These are phyloP conservation scores for Sander vitreus DNA, from an alignment of 2,113 vertebrate genomes.

Conservation along the genomic window DNA sequence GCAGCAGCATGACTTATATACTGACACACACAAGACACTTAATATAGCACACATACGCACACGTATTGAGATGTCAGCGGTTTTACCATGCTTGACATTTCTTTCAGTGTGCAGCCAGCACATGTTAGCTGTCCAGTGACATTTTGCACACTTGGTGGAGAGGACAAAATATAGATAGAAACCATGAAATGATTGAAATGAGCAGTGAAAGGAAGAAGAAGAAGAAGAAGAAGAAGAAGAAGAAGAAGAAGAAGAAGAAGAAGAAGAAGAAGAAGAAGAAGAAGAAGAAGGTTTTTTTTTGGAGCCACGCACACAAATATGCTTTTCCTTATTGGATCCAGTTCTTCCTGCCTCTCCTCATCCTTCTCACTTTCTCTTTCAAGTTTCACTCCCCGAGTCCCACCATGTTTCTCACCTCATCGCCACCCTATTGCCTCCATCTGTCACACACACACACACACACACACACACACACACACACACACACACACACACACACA, in stretches of 20 bases:
- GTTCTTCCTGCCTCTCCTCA: constrained; percentile 4
- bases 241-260: no score
- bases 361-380: constrained; percentile 37
- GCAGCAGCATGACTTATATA: background rate
- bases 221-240: no score
- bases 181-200: background rate
- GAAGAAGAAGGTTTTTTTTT: background rate
- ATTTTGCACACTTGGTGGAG: constrained; percentile 63
- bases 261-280: no score
- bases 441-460: constrained; percentile 1
- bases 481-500: background rate
- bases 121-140: constrained; percentile 75
- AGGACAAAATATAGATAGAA: constrained; percentile 20
- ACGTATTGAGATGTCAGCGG: constrained; percentile 27
- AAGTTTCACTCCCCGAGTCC: constrained; percentile 48
- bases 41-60: constrained; percentile 39
- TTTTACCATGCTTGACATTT: constrained; percentile 79
- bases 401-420: constrained; percentile 71
- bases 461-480: background rate
- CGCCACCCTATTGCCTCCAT: constrained; percentile 58
- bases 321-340: background rate
- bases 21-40: constrained; percentile 23
- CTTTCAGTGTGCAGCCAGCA: constrained; percentile 62
- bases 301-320: background rate
- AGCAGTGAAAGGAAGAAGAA: background rate